These are phyloP conservation scores for Centroberyx gerrardi DNA, from an alignment of 2,797 vertebrate species.

Conservation along the genomic window DNA sequence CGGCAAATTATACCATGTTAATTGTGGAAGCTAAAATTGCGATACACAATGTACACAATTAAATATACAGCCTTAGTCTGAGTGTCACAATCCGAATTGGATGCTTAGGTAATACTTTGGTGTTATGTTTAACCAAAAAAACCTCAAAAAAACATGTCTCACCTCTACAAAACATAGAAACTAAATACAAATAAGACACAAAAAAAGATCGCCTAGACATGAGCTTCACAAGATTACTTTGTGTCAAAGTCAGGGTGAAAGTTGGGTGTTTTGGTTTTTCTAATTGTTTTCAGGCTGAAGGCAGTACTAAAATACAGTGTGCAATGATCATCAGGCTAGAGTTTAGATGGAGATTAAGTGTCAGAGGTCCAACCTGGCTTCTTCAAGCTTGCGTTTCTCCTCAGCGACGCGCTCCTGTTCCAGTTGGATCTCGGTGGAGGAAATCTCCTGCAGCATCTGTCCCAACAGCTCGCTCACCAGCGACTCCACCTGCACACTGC, in stretches of 20 bases:
- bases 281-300: background rate
- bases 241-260: no score
- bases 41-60: no score
- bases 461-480: conserved; percentile 84
- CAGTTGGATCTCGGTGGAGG: conserved; percentile 73
- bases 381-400: conserved; percentile 88
- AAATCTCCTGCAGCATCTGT: conserved; percentile 84
- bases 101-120: no score
- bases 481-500: conserved; percentile 80
- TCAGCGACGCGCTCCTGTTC: conserved; percentile 86
- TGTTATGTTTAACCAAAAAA: no score
- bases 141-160: no score
- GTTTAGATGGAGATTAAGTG: background rate
- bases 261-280: background rate
- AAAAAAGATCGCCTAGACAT: background rate
- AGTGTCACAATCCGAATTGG: no score
- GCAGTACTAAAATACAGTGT: background rate
- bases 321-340: background rate
- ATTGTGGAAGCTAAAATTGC: no score
- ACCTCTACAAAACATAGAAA: background rate
- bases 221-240: background rate
- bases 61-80: no score
- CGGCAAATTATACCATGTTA: no score
- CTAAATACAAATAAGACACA: background rate
- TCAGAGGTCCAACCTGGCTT: conserved; percentile 85